Percentiles rank a stretch among this genome's conserved stretches.
phyloP scores from a whole-genome alignment of 2,888 invertebrate species.

The Epinotia demarniana region DNA sequence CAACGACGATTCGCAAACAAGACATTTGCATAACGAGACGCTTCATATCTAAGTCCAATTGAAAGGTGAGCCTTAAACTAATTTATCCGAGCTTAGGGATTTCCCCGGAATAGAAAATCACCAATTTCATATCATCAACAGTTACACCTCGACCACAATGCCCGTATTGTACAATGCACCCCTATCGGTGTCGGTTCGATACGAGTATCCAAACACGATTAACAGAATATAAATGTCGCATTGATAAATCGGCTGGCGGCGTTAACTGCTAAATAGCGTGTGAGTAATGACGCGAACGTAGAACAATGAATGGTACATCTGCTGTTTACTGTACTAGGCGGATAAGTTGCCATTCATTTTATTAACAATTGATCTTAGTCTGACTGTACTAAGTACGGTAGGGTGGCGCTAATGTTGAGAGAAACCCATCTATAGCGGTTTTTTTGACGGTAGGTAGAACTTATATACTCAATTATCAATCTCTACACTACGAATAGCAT shows the following conservation, averaged over 20 bases:
- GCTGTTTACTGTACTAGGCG: constrained; percentile 23
- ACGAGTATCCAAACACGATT: constrained; percentile 66
- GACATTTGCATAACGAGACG: constrained; percentile 7
- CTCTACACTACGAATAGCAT: background rate
- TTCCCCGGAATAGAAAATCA: constrained; percentile 15
- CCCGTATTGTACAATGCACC: constrained; percentile 35
- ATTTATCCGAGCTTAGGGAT: background rate
- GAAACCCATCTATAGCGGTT: background rate
- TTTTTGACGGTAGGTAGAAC: background rate
- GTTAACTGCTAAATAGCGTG: constrained; percentile 84
- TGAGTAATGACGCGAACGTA: constrained; percentile 67
- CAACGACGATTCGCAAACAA: background rate
- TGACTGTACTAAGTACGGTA: background rate
- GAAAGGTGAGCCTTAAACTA: background rate
- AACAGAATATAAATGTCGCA: constrained; percentile 80
- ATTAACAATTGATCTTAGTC: background rate
- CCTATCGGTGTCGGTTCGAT: constrained; percentile 53
- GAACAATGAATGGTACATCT: constrained; percentile 36
- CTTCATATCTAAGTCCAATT: background rate
- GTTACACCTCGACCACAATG: constrained; percentile 30
- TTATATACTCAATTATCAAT: background rate
- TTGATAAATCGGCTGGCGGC: constrained; percentile 76
- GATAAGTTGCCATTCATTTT: background rate
- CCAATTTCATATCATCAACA: constrained; percentile 14
- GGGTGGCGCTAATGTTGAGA: background rate